A percentile compares a stretch with the other conserved stretches of the same genome.
Conservation (phyloP, 2,888 invertebrate genomes). For the Ophion costatus region DNA sequence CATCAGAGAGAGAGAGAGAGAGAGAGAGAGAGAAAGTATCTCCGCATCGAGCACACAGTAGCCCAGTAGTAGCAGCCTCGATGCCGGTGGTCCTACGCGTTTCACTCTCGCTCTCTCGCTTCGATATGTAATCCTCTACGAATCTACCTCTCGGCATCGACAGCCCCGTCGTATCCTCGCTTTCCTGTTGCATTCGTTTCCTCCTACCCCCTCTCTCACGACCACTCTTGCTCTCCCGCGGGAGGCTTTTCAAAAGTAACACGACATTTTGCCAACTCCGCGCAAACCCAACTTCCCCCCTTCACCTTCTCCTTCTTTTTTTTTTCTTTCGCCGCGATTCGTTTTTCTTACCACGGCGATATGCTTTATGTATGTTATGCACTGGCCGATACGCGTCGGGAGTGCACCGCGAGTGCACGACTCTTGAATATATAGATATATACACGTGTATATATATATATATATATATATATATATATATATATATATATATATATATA, state of each 20-base stretch:
- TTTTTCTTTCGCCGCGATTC: conserved; percentile 1
- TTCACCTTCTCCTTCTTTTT: not conserved
- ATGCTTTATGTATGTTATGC: conserved; percentile 47
- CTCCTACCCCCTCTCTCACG: conserved; percentile 7
- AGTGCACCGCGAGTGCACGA: conserved; percentile 21
- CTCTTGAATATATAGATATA: conserved; percentile 30
- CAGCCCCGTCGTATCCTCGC: conserved; percentile 47
- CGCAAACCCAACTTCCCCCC: conserved; percentile 2
- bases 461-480: not conserved
- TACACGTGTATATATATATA: not conserved
- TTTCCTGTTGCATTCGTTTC: conserved; percentile 51
- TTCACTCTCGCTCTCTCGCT: conserved; percentile 66
- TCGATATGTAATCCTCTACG: conserved; percentile 64
- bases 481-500: no score
- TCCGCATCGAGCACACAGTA: conserved; percentile 50
- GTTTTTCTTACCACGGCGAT: conserved; percentile 39
- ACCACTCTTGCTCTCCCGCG: conserved; percentile 23
- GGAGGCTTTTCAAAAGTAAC: conserved; percentile 54
- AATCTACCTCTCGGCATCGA: conserved; percentile 65
- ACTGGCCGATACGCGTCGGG: not conserved
- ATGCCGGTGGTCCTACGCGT: conserved; percentile 82
- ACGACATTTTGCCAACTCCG: conserved; percentile 12
- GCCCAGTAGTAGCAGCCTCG: conserved; percentile 70
- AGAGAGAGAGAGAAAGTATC: conserved; percentile 22
- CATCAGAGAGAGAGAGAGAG: not conserved